Conservation (phyloP, 2,797 vertebrate species). For the Sebastes trivittatus region DNA sequence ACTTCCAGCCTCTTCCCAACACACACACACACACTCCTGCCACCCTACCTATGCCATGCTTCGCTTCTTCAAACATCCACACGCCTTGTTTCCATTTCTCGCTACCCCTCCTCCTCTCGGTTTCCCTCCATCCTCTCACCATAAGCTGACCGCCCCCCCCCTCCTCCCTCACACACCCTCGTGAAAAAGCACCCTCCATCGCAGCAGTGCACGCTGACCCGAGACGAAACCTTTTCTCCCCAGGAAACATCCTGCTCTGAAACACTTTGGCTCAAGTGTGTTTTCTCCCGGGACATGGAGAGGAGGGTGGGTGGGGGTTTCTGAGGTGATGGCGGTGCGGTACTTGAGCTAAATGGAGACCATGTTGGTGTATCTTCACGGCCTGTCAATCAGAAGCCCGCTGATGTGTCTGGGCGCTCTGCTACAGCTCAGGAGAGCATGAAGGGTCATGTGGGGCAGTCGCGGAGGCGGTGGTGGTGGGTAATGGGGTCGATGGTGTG, state of each 20-base stretch:
- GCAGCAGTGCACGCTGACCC: conserved; percentile 95
- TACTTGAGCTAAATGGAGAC: conserved; percentile 98
- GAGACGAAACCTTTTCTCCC: conserved; percentile 97
- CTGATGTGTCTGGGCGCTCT: conserved; percentile 78
- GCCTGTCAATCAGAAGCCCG: conserved; percentile 89
- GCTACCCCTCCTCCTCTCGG: conserved; percentile 30
- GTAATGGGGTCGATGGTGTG: conserved; percentile 70
- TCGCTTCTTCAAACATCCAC: conserved; percentile 53
- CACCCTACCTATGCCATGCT: conserved; percentile 60
- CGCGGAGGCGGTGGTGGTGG: conserved; percentile 58
- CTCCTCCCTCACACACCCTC: conserved; percentile 45
- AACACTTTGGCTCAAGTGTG: conserved; percentile 99
- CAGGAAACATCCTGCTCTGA: conserved; percentile 98
- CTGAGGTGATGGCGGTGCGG: conserved; percentile 72
- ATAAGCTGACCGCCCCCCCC: conserved; percentile 44
- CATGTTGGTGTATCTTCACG: conserved; percentile 94
- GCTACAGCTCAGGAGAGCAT: conserved; percentile 74
- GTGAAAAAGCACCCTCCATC: conserved; percentile 85
- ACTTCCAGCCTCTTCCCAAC: conserved; percentile 43
- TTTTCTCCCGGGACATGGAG: conserved; percentile 87
- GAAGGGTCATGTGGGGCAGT: conserved; percentile 76
- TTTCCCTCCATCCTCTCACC: conserved; percentile 56
- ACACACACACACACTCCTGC: conserved; percentile 33
- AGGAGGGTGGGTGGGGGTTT: conserved; percentile 54
- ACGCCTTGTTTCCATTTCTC: conserved; percentile 55